phyloP scores from a whole-genome alignment of 2,113 vertebrate species.

The Pterocles gutturalis region DNA sequence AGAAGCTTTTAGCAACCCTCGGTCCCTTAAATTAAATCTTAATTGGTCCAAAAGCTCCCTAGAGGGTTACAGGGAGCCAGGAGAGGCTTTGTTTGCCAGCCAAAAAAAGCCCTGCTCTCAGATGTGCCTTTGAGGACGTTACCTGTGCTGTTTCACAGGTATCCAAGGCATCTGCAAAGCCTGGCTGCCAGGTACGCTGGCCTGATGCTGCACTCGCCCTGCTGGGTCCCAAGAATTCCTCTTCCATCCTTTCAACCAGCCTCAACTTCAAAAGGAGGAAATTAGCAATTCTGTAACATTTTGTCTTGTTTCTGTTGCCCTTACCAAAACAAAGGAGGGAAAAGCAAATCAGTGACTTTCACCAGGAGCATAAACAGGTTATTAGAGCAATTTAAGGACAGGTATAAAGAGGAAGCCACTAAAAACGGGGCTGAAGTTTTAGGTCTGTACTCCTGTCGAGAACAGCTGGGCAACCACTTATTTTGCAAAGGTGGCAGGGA shows the following conservation, averaged over 20 bases:
- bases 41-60: background rate
- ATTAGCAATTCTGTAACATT: background rate
- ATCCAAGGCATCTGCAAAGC: slow-evolving; percentile 26
- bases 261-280: slow-evolving; percentile 25
- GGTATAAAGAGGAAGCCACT: background rate
- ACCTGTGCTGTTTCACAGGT: background rate
- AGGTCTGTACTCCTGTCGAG: background rate
- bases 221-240: background rate
- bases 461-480: background rate
- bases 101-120: background rate
- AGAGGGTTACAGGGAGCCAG: background rate
- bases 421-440: background rate
- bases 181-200: background rate
- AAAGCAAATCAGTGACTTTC: background rate
- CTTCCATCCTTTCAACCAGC: background rate
- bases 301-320: background rate
- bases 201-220: background rate
- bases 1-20: background rate
- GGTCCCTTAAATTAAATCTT: background rate
- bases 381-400: background rate
- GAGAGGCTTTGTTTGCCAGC: background rate
- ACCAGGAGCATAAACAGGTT: background rate
- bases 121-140: background rate
- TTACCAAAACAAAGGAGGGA: background rate
- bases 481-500: background rate